A percentile compares a stretch with the other conserved stretches of the same genome.
Evolutionary conservation across 2,888 invertebrate genomes (phyloP).

Genomic region (Aethes cnicana): DNA sequence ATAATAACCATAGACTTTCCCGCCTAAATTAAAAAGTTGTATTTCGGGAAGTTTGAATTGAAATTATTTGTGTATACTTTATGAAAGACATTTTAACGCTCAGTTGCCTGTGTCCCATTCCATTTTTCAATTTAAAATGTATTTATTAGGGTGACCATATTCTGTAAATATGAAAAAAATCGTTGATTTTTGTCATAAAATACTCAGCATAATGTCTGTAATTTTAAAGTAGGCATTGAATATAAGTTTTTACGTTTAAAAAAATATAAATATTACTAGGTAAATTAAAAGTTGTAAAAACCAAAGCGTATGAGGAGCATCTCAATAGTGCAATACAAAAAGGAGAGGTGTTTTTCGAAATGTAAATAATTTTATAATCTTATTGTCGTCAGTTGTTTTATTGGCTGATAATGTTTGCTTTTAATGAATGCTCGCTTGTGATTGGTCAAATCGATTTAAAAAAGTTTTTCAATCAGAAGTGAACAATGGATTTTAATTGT

Average conservation of each 20-base stretch:
- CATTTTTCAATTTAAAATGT: neutral
- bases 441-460: neutral
- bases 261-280: slow-evolving; percentile 20
- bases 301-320: slow-evolving; percentile 20
- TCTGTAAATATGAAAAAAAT: neutral
- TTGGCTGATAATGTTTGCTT: slow-evolving; percentile 15
- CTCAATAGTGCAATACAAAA: slow-evolving; percentile 26
- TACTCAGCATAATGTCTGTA: neutral
- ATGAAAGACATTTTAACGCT: slow-evolving; percentile 3
- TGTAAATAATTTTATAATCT: slow-evolving; percentile 27
- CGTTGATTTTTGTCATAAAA: neutral
- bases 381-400: slow-evolving; percentile 11
- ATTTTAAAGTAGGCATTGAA: neutral
- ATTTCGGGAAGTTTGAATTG: too few relatives aligned
- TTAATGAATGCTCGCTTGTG: slow-evolving; percentile 16
- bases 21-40: too few relatives aligned
- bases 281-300: slow-evolving; percentile 20
- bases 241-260: slow-evolving; percentile 3
- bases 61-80: neutral
- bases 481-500: slow-evolving; percentile 6
- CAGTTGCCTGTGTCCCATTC: slow-evolving; percentile 17
- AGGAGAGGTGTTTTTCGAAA: slow-evolving; percentile 13
- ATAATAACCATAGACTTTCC: neutral
- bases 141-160: neutral
- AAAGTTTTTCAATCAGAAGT: slow-evolving; percentile 5